phyloP scores from a whole-genome alignment of 2,888 invertebrate species.

The Tenthredo livida region DNA sequence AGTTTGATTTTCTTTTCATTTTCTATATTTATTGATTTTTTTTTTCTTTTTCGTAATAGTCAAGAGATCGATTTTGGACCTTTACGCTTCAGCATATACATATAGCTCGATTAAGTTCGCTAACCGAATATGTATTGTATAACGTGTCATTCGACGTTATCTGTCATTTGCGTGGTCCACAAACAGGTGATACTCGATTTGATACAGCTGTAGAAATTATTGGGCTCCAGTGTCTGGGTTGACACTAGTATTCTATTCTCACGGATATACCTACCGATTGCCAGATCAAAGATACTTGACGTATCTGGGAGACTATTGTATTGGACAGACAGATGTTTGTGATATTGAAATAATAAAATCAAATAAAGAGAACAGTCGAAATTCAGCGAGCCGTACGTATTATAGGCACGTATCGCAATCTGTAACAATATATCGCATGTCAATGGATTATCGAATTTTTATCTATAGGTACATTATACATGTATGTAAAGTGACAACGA shows the following conservation, averaged over 20 bases:
- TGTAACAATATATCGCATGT: constrained; percentile 38
- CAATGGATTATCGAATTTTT: constrained; percentile 23
- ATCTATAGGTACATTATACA: not conserved
- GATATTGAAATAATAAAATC: not conserved
- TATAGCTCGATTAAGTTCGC: not conserved
- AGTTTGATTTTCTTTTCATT: not conserved
- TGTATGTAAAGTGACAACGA: constrained; percentile 23
- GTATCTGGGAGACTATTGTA: constrained; percentile 30
- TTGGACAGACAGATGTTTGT: not conserved
- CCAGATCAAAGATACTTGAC: constrained; percentile 28
- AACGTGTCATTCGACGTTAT: constrained; percentile 12
- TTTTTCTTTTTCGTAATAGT: not conserved
- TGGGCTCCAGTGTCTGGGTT: not conserved
- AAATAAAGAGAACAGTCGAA: not conserved
- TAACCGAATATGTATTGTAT: not conserved
- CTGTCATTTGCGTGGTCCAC: not conserved
- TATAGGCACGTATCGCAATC: not conserved
- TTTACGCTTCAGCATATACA: not conserved
- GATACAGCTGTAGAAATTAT: not conserved
- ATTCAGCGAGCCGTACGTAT: constrained; percentile 45
- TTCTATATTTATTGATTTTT: too few species aligned
- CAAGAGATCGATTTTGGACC: not conserved
- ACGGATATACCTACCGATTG: constrained; percentile 37
- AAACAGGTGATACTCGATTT: constrained; percentile 32
- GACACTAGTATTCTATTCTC: constrained; percentile 36